A percentile compares a stretch with the other conserved stretches of the same genome.
Conservation (phyloP, 2,797 vertebrate genomes). For the Sebastes aleutianus region DNA sequence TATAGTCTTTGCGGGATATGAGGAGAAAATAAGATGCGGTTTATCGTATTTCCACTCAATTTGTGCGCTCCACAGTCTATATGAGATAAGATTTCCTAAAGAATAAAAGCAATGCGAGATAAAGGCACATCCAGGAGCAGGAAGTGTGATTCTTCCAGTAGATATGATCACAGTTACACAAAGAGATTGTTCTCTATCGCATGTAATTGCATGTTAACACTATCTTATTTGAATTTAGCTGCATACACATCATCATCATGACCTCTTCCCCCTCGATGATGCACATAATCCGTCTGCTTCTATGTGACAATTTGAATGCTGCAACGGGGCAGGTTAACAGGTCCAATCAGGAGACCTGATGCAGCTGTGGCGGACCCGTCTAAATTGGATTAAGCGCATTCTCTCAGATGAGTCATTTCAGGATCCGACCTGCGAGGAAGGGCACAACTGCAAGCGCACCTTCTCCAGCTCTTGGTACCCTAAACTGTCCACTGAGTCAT, state of each 20-base stretch:
- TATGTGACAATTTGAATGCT: background rate
- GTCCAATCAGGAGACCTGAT: constrained; percentile 4
- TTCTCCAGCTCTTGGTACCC: background rate
- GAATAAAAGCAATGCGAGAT: constrained; percentile 17
- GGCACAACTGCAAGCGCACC: constrained; percentile 6
- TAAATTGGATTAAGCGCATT: constrained; percentile 57
- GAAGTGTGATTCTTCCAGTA: constrained; percentile 9
- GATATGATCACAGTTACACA: constrained; percentile 20
- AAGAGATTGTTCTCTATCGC: background rate
- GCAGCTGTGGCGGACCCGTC: constrained; percentile 18
- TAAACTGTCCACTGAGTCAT: constrained; percentile 18
- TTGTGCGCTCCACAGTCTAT: constrained; percentile 29
- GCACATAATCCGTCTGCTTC: background rate
- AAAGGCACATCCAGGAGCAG: constrained; percentile 12
- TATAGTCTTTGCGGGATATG: constrained; percentile 14
- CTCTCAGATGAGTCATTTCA: constrained; percentile 47
- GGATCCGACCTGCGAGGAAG: constrained; percentile 18
- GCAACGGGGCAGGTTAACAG: constrained; percentile 20
- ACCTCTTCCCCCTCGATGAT: background rate
- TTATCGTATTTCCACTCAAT: constrained; percentile 33
- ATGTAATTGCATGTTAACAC: background rate
- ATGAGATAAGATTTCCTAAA: constrained; percentile 34
- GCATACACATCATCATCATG: background rate
- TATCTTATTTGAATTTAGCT: background rate
- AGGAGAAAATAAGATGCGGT: constrained; percentile 8